Evolutionary conservation across 2,797 vertebrate species (phyloP), one percentile per base, ranked within the genome.

Genomic region (Pogoniulus pusillus): DNA sequence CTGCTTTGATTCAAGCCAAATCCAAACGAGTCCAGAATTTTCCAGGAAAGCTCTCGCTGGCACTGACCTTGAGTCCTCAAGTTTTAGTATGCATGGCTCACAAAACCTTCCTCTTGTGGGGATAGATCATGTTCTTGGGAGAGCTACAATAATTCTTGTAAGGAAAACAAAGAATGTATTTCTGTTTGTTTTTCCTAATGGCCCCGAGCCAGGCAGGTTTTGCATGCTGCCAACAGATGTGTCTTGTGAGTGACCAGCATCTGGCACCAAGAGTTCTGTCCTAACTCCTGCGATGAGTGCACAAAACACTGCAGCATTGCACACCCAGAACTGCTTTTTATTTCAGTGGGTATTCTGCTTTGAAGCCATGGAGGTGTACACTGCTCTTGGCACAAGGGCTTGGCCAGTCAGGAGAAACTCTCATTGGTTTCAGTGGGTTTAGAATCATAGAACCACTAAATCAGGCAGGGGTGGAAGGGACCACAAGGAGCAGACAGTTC

Each of bases 151-250:
- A 91, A 94, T 93, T 93, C 80, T 84, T 95, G 87, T 87, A 94
- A 87, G 6, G 6, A 91, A 95, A 95, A 95, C 91, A 94, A 84
- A 91, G 85, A 91, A 78, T 87, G 68, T 88, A 93, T 94, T 94
- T 92, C 92, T 96, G 89, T 94, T 95, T 95, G 71, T 91, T 94
- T 94, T 96, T 94, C 85, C 74, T 95, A 91, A 89, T 96, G 92
- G 93, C 92, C 82, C 80, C 68, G 91, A 89, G 92, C 93, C 87
- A 95, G 77, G 15, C 87, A 94, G 95, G 85, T 96, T 93, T 95
- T 93, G 94, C 71, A 71, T 96, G 92, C 91, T 93, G 85, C 64
- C 94, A 96, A 88, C 94, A 94, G 93, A 95, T 95, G 95, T 95
- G 95, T 94, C 92, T 95, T 0, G 60, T 93, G 93, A 94, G 57